A percentile compares a stretch with the other conserved stretches of the same genome.
These are phyloP conservation scores for Grammomys surdaster DNA, from an alignment of 2,113 vertebrate species.

Conservation along the genomic window DNA sequence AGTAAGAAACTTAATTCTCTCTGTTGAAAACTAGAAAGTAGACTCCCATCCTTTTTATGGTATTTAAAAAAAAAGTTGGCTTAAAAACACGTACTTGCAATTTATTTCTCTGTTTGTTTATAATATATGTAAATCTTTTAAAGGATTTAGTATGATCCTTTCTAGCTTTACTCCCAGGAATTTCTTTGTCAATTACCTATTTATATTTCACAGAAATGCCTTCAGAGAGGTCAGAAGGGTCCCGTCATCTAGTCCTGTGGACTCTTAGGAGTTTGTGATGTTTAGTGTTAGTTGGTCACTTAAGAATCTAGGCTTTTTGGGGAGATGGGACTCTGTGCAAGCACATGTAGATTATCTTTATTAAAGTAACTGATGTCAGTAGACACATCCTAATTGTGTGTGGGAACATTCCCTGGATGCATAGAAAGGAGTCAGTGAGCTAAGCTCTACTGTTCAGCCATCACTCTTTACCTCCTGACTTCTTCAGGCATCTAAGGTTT, in stretches of 20 bases:
- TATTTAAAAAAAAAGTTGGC: not conserved
- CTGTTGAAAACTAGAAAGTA: conserved; percentile 14
- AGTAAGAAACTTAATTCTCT: not conserved
- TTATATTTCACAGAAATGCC: not conserved
- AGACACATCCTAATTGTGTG: not conserved
- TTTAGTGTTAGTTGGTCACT: not conserved
- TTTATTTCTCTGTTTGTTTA: not conserved
- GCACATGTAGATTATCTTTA: not conserved
- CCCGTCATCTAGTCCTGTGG: not conserved
- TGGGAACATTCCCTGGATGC: too few relatives aligned
- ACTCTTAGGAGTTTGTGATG: too few relatives aligned
- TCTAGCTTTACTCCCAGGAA: not conserved
- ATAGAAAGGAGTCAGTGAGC: not conserved
- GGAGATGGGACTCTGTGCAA: not conserved
- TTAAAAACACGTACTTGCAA: not conserved
- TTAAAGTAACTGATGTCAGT: not conserved
- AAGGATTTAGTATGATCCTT: conserved; percentile 37
- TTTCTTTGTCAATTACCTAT: not conserved
- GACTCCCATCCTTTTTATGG: not conserved
- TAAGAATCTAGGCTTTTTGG: not conserved
- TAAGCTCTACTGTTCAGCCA: not conserved
- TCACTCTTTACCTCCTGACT: not conserved
- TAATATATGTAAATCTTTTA: not conserved
- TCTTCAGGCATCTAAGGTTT: not conserved
- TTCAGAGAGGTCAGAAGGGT: not conserved